Base-by-base conservation (phyloP, 1,140 invertebrate species). In the Rhagoletis pomonella region DNA sequence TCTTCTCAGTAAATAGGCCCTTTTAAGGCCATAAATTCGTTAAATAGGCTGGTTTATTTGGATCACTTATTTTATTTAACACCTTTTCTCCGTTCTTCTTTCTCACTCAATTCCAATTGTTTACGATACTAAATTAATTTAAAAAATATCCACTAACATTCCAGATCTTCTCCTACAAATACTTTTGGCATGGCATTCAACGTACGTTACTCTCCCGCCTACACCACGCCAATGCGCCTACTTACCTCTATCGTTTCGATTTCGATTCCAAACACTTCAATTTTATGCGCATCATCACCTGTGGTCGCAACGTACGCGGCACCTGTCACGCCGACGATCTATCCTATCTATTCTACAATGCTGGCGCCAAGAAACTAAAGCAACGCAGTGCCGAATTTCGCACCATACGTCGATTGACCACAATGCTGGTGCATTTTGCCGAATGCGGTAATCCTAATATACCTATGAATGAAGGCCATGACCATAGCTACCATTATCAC, bases 241-340 rank as follows among this genome's bases (percentile, higher is more conserved):
- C 94, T 6, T 94, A 92, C 89, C 90, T 94, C 2, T 94, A 94
- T 89, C 90, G 93, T 65, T 94, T 94, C 87, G 92, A 93, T 81
- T 91, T 94, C 47, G 93, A 94, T 60, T 92, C 93, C 0, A 90
- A 92, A 84, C 89, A 91, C 85, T 92, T 92, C 50, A 93, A 93
- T 88, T 91, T 90, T 42, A 91, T 91, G 87, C 89, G 92, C 47
- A 90, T 94, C 69, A 94, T 94, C 88, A 92, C 91, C 60, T 93
- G 92, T 39, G 92, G 92, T 4, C 89, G 91, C 59, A 93, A 92
- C 87, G 89, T 92, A 86, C 91, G 92, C 6, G 92, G 92, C 87
- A 94, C 94, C n/a, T 94, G 93, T 88, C 96, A 96, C 90, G 94
- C 93, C 0, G 96, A 96, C 88, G 96, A 96, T 89, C 87, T 96